These are phyloP conservation scores for Halocynthia aurantium DNA, from an alignment of 23 tunicate species.

Conservation along the genomic window DNA sequence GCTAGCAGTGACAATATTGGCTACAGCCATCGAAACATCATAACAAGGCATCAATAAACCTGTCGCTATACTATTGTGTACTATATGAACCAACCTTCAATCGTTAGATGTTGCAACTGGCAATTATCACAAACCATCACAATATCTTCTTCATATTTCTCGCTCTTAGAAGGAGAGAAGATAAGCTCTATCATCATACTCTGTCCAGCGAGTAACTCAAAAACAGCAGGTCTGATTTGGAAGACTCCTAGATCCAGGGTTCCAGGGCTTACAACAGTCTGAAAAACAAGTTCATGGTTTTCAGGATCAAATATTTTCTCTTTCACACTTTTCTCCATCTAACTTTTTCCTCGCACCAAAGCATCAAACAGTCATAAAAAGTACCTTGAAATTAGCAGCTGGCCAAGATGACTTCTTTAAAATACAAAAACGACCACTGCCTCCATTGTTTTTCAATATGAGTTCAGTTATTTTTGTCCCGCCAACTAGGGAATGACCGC, in stretches of 20 bases:
- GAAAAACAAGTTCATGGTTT: background rate
- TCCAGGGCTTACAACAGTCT: slow-evolving; percentile 81
- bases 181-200: slow-evolving; percentile 35
- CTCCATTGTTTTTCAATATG: slow-evolving; percentile 70
- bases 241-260: slow-evolving; percentile 74
- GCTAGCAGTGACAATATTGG: too few species aligned
- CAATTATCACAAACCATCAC: slow-evolving; percentile 92
- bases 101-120: slow-evolving; percentile 59
- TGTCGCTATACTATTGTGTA: background rate
- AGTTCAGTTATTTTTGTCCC: slow-evolving; percentile 54
- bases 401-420: slow-evolving; percentile 79
- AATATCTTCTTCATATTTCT: slow-evolving; percentile 45
- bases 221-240: slow-evolving; percentile 84
- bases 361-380: background rate
- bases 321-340: background rate
- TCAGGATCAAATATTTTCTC: too few species aligned
- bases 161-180: slow-evolving; percentile 58
- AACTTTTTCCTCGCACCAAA: background rate
- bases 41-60: background rate
- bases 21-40: background rate
- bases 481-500: slow-evolving; percentile 74
- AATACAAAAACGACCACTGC: slow-evolving; percentile 84
- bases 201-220: slow-evolving; percentile 65
- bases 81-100: slow-evolving; percentile 39
- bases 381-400: slow-evolving; percentile 85